Conservation (phyloP, 2,113 vertebrate genomes). For the Ahaetulla prasina region DNA sequence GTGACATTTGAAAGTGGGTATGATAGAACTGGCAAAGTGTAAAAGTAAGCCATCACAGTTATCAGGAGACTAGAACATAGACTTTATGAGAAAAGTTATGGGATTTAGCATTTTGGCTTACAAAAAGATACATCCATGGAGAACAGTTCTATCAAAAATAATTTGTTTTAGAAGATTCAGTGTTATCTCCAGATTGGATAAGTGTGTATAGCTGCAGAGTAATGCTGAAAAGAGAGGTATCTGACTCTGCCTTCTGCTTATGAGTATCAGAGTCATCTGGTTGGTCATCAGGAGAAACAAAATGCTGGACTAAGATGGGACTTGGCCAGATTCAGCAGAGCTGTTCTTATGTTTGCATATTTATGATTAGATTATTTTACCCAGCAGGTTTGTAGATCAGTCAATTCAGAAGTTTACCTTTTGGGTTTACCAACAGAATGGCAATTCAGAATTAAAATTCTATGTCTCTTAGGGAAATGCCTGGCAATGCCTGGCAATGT, state of each 20-base stretch:
- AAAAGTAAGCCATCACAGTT: neutral
- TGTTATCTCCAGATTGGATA: neutral
- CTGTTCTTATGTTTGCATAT: neutral
- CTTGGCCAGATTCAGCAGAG: neutral
- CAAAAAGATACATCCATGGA: neutral
- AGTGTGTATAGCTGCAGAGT: neutral
- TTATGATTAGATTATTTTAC: neutral
- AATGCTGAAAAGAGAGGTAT: neutral
- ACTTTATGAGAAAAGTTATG: neutral
- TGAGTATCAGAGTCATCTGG: neutral
- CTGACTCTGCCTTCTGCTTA: neutral
- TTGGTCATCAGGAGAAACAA: neutral
- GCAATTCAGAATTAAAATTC: neutral
- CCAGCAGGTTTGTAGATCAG: neutral
- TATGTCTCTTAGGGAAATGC: neutral
- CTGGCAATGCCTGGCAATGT: neutral
- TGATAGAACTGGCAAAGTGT: neutral
- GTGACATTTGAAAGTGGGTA: neutral
- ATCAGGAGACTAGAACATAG: neutral
- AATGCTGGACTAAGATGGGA: neutral
- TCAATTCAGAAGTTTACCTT: neutral
- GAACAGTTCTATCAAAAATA: neutral
- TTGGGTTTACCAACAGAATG: neutral
- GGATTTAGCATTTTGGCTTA: neutral
- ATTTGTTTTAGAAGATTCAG: neutral